A percentile compares a stretch with the other conserved stretches of the same genome.
Conservation (phyloP, 2,888 invertebrate species). For the Xiphydria camelus region DNA sequence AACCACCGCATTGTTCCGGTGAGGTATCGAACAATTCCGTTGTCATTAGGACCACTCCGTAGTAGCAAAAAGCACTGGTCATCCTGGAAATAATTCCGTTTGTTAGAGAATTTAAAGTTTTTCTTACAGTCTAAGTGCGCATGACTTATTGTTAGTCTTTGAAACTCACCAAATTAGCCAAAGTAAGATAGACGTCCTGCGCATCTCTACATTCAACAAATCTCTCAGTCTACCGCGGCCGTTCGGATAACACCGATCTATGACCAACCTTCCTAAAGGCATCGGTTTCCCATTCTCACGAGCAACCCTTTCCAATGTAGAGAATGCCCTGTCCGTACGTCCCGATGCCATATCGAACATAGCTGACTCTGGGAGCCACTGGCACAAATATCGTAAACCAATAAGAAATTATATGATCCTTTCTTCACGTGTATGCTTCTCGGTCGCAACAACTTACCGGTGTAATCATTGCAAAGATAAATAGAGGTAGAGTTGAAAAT, state of each 20-base stretch:
- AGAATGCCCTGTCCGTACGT: constrained; percentile 81
- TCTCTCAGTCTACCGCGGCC: constrained; percentile 71
- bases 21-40: constrained; percentile 84
- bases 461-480: constrained; percentile 79
- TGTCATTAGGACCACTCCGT: constrained; percentile 92
- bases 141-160: constrained; percentile 4
- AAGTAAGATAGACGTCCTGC: constrained; percentile 81
- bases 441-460: constrained; percentile 68
- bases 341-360: constrained; percentile 86
- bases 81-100: constrained; percentile 65
- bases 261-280: constrained; percentile 81
- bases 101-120: constrained; percentile 5
- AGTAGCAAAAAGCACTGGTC: constrained; percentile 93
- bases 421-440: too few relatives aligned
- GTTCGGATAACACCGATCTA: constrained; percentile 68
- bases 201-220: constrained; percentile 76
- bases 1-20: constrained; percentile 54
- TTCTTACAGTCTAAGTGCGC: background rate
- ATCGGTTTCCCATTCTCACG: constrained; percentile 87
- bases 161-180: constrained; percentile 87
- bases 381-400: constrained; percentile 41
- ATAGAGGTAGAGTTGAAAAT: constrained; percentile 86
- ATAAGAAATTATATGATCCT: too few relatives aligned
- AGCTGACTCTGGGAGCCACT: constrained; percentile 96
- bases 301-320: constrained; percentile 83